A percentile compares a stretch with the other conserved stretches of the same genome.
These are phyloP conservation scores for Dissostichus mawsoni DNA, from an alignment of 2,113 vertebrate genomes.

Conservation along the genomic window DNA sequence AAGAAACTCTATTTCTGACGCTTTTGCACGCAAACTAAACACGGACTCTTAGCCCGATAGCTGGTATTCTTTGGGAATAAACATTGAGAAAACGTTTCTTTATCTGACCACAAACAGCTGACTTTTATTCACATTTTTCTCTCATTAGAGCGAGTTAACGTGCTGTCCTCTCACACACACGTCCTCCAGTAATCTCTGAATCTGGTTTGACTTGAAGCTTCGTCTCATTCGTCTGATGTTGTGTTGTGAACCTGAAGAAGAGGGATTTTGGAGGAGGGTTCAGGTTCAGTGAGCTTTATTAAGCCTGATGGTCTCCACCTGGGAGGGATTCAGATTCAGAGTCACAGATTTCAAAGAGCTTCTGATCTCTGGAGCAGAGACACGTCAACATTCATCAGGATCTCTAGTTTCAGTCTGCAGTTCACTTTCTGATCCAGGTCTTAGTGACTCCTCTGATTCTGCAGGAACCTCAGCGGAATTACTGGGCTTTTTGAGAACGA, in stretches of 20 bases:
- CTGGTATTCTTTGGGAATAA: not conserved
- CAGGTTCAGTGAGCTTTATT: conserved; percentile 17
- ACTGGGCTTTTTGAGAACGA: too few relatives aligned
- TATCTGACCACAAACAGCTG: not conserved
- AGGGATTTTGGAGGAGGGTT: conserved; percentile 9
- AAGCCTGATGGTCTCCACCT: conserved; percentile 39
- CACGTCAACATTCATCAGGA: conserved; percentile 44
- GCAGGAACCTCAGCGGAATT: not conserved
- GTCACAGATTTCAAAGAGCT: conserved; percentile 42
- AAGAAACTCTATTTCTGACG: too few relatives aligned
- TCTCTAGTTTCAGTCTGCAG: conserved; percentile 11
- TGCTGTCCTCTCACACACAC: not conserved
- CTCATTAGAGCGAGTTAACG: not conserved
- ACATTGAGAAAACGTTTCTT: too few relatives aligned
- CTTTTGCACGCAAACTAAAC: too few relatives aligned
- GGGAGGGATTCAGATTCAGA: conserved; percentile 38
- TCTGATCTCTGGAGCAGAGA: conserved; percentile 60
- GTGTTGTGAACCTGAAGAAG: conserved; percentile 23
- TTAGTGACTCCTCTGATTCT: not conserved
- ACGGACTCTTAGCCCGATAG: not conserved
- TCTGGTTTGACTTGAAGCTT: not conserved
- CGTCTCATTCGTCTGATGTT: conserved; percentile 10
- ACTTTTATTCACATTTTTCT: not conserved
- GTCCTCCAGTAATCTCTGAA: not conserved
- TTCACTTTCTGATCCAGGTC: not conserved